Percentiles rank a stretch among this genome's conserved stretches.
These are phyloP conservation scores for Parauchenoglanis punctatus DNA, from an alignment of 2,797 vertebrate genomes.

Conservation along the genomic window DNA sequence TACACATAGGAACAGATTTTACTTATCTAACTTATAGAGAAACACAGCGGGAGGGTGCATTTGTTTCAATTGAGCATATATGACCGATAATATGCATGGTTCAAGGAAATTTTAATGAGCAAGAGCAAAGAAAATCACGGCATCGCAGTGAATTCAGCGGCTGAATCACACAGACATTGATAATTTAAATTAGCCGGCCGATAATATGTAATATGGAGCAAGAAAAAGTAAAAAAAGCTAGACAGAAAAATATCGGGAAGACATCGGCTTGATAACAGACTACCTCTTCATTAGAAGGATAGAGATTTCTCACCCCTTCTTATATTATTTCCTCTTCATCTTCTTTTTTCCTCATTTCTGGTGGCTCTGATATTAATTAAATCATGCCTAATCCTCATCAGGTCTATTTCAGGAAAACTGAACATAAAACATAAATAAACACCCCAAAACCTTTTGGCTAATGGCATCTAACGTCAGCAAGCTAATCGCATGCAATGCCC, in stretches of 20 bases:
- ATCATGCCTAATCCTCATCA: neutral
- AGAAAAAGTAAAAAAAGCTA: conserved; percentile 29
- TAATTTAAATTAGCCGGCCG: conserved; percentile 48
- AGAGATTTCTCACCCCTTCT: neutral
- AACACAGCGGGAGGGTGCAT: conserved; percentile 6
- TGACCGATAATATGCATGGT: conserved; percentile 37
- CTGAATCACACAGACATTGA: conserved; percentile 53
- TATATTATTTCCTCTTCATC: neutral
- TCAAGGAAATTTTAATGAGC: conserved; percentile 51
- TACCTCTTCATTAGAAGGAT: conserved; percentile 21
- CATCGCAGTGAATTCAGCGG: conserved; percentile 32
- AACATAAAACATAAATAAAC: conserved; percentile 3
- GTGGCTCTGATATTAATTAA: neutral
- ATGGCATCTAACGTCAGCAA: neutral
- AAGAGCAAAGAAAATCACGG: conserved; percentile 30
- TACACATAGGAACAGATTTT: conserved; percentile 40
- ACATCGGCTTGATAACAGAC: conserved; percentile 26
- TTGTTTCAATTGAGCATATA: conserved; percentile 49
- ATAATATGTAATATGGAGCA: conserved; percentile 46
- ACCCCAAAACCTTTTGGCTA: neutral
- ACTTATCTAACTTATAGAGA: conserved; percentile 15
- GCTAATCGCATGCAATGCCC: neutral
- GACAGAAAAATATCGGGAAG: conserved; percentile 33
- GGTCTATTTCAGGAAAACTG: neutral
- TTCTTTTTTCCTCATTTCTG: neutral